phyloP scores from a whole-genome alignment of 2,797 vertebrate genomes.

The Ammospiza maritima region DNA sequence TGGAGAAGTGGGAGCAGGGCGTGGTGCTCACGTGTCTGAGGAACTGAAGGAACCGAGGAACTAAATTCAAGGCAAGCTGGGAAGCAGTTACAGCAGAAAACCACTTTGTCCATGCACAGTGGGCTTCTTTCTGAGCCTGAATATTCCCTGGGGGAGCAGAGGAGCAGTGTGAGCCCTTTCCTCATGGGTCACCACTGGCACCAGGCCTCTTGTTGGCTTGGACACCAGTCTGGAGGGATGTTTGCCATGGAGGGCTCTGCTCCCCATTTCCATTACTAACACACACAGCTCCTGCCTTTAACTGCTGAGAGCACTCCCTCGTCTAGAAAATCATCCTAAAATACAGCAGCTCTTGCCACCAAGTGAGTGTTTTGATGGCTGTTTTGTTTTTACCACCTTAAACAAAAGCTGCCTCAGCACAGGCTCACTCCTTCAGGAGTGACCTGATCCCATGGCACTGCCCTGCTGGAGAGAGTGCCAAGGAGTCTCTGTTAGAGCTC shows the following conservation, averaged over 20 bases:
- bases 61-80: neutral
- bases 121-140: neutral
- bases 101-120: accelerated
- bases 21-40: neutral
- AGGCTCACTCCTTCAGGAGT: accelerated
- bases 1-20: neutral
- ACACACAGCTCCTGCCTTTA: neutral
- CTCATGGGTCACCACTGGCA: accelerated
- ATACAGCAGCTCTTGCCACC: accelerated
- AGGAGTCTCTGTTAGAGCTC: neutral
- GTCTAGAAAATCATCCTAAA: neutral
- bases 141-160: neutral
- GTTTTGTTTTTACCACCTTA: neutral
- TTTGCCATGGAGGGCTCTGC: neutral
- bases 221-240: neutral
- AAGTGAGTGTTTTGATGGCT: neutral
- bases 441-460: accelerated
- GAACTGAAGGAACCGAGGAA: neutral
- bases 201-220: neutral
- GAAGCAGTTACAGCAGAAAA: neutral
- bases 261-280: neutral
- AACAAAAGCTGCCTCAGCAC: neutral
- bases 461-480: neutral
- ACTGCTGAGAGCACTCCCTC: neutral
- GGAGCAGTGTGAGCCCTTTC: neutral